Base-by-base conservation (phyloP, 2,113 vertebrate genomes). In the Eptesicus fuscus region DNA sequence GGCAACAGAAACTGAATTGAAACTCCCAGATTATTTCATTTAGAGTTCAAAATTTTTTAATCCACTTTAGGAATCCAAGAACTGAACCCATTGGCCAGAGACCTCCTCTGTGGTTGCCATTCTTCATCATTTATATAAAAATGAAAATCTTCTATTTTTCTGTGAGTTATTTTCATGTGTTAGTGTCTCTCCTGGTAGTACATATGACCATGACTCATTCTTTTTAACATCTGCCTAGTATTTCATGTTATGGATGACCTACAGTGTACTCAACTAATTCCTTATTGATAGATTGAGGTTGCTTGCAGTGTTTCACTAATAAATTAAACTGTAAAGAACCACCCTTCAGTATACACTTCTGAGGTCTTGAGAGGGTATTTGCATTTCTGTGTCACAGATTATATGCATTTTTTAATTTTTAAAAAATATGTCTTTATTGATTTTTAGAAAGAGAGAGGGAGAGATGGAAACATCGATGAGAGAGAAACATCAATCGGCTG, bases 351-450 rank as follows among this genome's bases (percentile, higher is more conserved):
- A 25, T 35, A 69, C 12, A 78, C 28, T 83, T 92, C 17, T 88
- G n/a, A 53, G 47, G 69, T 53, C 18, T 67, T 73, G 22, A 40
- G 5, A 61, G 53, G 32, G 14, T 77, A 44, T 94, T 95, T 82
- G 53, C 85, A 70, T 95, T 97, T 95, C 96, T 96, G 71, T 73
- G 90, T 96, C 95, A 96, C 95, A 96, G 90, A 95, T 93, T 88
- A 82, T 79, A 93, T 96, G 96, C 90, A 96, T 95, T 97, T 95
- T 96, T 61, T 61, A 61, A 61, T 28, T 61, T 61, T 61, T 61
- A 28, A 61, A 56, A 56, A 61, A 11, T 28, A 61, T 61, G 9
- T 28, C 23, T 28, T 28, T 32, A 63, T 63, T 28, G 12, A 63
- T 14, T 30, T 63, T 63, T 32, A 32, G 11, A 30, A 30, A 30